phyloP scores from a whole-genome alignment of 2,797 vertebrate genomes.

The Lycodopsis pacificus region DNA sequence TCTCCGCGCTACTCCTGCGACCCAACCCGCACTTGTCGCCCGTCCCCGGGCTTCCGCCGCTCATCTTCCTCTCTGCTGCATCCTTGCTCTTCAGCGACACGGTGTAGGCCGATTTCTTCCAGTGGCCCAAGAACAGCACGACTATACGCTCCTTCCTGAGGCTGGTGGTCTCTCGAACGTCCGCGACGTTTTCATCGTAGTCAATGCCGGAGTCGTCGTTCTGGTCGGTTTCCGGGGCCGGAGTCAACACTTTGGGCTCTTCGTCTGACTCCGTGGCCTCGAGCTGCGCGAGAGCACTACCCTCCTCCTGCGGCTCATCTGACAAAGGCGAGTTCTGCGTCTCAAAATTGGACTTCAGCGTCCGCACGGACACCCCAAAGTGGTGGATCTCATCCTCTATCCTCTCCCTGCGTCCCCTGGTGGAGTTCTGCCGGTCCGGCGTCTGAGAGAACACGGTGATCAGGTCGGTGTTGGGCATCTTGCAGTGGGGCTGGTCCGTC shows the following conservation, averaged over 20 bases:
- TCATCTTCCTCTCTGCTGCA: slow-evolving; percentile 77
- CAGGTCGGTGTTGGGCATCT: slow-evolving; percentile 87
- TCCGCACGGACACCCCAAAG: slow-evolving; percentile 92
- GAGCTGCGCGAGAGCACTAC: slow-evolving; percentile 17
- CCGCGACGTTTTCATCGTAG: slow-evolving; percentile 76
- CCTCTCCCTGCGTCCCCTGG: slow-evolving; percentile 78
- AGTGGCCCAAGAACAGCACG: slow-evolving; percentile 93
- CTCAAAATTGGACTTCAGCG: slow-evolving; percentile 92
- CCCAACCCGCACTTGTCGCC: slow-evolving; percentile 16
- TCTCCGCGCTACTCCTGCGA: slow-evolving; percentile 40
- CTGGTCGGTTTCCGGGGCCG: slow-evolving; percentile 68
- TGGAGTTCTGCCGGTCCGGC: slow-evolving; percentile 73
- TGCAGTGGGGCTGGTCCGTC: slow-evolving; percentile 83
- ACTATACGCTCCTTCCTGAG: slow-evolving; percentile 94
- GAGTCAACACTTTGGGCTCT: slow-evolving; percentile 33
- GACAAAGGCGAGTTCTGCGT: slow-evolving; percentile 60
- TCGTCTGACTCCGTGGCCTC: slow-evolving; percentile 33
- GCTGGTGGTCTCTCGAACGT: slow-evolving; percentile 83
- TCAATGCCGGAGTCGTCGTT: slow-evolving; percentile 86
- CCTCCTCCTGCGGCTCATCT: slow-evolving; percentile 42
- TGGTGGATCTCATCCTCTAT: slow-evolving; percentile 91
- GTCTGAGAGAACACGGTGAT: slow-evolving; percentile 84
- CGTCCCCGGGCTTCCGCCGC: slow-evolving; percentile 46
- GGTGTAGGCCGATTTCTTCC: slow-evolving; percentile 91
- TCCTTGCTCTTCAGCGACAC: slow-evolving; percentile 81